phyloP scores from a whole-genome alignment of 2,797 vertebrate genomes.

The Rallus crepitans region DNA sequence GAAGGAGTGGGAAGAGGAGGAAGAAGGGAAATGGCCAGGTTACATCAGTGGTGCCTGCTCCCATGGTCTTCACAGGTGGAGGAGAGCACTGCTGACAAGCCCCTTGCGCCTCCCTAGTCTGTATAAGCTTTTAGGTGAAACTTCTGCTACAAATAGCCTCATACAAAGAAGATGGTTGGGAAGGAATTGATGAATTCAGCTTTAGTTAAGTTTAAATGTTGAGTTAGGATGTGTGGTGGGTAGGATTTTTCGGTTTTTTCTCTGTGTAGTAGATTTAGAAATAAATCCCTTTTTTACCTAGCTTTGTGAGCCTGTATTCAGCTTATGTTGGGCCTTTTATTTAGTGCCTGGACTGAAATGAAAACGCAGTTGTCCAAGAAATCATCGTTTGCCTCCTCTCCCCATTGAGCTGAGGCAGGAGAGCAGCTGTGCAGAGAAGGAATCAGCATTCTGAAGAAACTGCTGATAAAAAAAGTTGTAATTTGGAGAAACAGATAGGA shows the following conservation, averaged over 20 bases:
- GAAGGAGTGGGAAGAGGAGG: background rate
- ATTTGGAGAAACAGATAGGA: slow-evolving; percentile 5
- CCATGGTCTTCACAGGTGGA: background rate
- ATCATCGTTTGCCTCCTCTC: background rate
- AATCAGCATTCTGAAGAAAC: slow-evolving; percentile 4
- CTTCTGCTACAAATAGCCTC: background rate
- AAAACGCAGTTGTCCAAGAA: background rate
- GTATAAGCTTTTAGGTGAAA: background rate
- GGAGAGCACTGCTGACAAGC: background rate
- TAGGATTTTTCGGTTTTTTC: background rate
- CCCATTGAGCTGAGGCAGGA: background rate
- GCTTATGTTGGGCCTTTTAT: background rate
- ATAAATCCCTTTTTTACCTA: background rate
- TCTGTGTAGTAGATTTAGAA: background rate
- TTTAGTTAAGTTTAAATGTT: background rate
- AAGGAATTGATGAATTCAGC: background rate
- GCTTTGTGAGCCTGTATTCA: background rate
- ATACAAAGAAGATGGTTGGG: background rate
- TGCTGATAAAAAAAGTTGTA: background rate
- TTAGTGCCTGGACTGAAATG: background rate
- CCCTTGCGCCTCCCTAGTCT: background rate
- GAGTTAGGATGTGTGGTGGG: background rate
- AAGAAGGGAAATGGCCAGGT: background rate
- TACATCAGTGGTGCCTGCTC: background rate
- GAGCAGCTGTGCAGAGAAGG: background rate